These are phyloP conservation scores for Tangara arthus DNA, from an alignment of 2,797 vertebrate species.

Conservation along the genomic window DNA sequence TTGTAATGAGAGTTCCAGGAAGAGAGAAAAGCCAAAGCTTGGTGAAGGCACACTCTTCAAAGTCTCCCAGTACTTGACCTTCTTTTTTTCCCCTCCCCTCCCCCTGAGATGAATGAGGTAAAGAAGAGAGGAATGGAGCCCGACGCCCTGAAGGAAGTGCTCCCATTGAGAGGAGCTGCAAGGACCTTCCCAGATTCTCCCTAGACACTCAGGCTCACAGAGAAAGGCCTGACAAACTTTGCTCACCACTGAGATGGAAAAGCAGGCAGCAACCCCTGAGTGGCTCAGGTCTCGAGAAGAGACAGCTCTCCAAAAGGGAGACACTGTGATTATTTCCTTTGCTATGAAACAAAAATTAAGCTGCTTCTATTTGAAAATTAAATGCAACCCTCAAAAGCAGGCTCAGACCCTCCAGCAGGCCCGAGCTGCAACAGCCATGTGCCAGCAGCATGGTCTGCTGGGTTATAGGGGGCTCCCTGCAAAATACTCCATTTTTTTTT, in stretches of 20 bases:
- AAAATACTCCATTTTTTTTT: neutral
- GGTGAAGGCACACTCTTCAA: conserved; percentile 37
- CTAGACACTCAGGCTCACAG: neutral
- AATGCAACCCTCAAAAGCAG: neutral
- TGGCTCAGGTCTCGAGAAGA: neutral
- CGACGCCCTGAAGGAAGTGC: conserved; percentile 4
- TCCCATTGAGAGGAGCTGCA: neutral
- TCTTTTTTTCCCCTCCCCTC: accelerated
- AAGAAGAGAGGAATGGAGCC: neutral
- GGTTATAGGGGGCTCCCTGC: accelerated
- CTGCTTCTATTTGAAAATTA: neutral
- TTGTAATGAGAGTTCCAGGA: conserved; percentile 34
- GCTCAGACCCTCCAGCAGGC: neutral
- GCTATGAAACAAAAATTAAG: neutral
- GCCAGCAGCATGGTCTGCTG: neutral
- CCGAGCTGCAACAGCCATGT: neutral
- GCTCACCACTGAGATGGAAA: neutral
- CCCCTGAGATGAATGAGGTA: neutral
- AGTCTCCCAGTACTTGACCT: neutral
- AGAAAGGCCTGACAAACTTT: neutral
- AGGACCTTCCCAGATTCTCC: neutral
- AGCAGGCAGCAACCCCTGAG: neutral
- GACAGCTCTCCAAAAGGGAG: neutral
- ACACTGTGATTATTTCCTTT: neutral
- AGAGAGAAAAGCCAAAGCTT: conserved; percentile 25